phyloP scores from a whole-genome alignment of 2,888 invertebrate genomes.

The Kuschelorhynchus macadamiae region DNA sequence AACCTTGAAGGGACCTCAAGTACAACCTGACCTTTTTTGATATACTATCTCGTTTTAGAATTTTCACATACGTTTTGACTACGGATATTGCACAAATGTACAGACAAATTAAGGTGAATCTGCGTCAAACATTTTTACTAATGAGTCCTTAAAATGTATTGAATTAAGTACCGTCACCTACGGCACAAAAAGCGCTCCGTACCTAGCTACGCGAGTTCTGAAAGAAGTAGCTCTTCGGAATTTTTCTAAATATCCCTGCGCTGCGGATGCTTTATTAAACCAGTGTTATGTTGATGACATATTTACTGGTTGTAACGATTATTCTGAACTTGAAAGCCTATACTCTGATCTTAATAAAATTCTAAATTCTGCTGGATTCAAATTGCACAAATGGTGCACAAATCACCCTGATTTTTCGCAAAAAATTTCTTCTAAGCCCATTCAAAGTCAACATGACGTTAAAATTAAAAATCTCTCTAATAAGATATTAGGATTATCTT shows the following conservation, averaged over 20 bases:
- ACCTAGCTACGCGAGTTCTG: constrained; percentile 34
- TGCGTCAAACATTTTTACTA: constrained; percentile 14
- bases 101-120: constrained; percentile 29
- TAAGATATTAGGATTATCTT: constrained; percentile 23
- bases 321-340: background rate
- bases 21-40: too few relatives aligned
- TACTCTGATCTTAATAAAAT: constrained; percentile 6
- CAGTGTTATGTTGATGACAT: constrained; percentile 41
- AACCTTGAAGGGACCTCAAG: too few relatives aligned
- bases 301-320: constrained; percentile 10
- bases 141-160: constrained; percentile 22
- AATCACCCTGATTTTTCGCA: constrained; percentile 5
- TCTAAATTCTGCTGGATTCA: constrained; percentile 10
- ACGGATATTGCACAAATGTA: constrained; percentile 34
- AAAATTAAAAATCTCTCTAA: background rate
- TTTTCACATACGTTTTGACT: background rate
- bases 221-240: constrained; percentile 22
- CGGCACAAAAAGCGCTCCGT: constrained; percentile 36
- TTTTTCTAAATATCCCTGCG: constrained; percentile 12
- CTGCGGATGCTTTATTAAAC: constrained; percentile 17
- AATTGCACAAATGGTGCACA: constrained; percentile 31
- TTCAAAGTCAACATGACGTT: background rate
- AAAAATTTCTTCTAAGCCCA: background rate
- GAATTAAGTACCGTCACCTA: constrained; percentile 37
- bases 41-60: constrained; percentile 1